Base-by-base conservation (phyloP, 2,797 vertebrate species). In the Scarus forsteni region DNA sequence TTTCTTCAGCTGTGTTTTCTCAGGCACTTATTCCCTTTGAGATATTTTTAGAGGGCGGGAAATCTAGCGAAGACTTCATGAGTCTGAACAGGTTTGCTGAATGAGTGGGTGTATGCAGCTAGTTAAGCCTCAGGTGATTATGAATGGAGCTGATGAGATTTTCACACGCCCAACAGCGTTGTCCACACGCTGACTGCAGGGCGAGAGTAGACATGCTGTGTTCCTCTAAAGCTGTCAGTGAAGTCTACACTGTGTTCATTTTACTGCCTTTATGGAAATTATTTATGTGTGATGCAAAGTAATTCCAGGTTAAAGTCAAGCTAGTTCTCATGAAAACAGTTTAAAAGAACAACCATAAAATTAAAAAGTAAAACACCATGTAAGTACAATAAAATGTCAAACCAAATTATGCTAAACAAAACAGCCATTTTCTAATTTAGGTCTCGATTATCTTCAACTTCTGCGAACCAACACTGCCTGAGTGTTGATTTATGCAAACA, bases 71-170 rank as follows among this genome's bases (percentile, higher is more conserved):
- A 0, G 1, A 56, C 68, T 52, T 51, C 10, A 55, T 50, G 60
- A 18, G 62, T 34, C 60, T 72, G 46, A 72, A 56, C 54, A 49
- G 52, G 67, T 44, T 27, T 12, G 55, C 52, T 58, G 55, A 49
- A 8, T 54, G 46, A 43, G 66, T 60, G 49, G 34, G 62, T 18
- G 35, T 46, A 52, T 53, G 27, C 46, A 3, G 16, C 0, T 0
- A 16, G 14, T 18, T 83, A 74, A 87, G 85, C 82, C 72, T 59
- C 35, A 11, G 48, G 49, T 63, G 80, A 87, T 68, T 78, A 79
- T 76, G 60, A 85, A 73, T 50, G 75, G 71, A 72, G 71, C 66
- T 15, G 73, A 70, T 60, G 51, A 46, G 73, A 16, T 48, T 36
- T 45, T 65, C 52, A 43, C 66, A 61, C 60, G 34, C 67, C 52